These are phyloP conservation scores for Pachyrhynchus sulphureomaculatus DNA, from an alignment of 1,140 invertebrate species.

Conservation along the genomic window DNA sequence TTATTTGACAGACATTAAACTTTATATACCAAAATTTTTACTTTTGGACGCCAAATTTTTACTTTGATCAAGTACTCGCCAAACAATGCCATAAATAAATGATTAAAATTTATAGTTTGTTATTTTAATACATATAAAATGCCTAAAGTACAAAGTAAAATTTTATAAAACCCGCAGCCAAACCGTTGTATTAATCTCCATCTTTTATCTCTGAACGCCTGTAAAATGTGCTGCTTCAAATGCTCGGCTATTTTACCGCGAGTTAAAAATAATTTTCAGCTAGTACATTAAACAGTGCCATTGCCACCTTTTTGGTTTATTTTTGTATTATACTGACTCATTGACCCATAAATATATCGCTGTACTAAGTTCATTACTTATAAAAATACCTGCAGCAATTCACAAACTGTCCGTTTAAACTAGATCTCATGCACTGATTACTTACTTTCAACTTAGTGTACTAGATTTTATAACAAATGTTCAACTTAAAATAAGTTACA, in stretches of 20 bases:
- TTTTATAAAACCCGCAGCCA: neutral
- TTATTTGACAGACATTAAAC: too few species aligned
- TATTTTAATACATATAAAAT: conserved; percentile 9
- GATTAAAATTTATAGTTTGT: conserved; percentile 2
- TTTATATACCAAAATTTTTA: too few species aligned
- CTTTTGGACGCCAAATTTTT: too few species aligned
- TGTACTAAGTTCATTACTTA: neutral
- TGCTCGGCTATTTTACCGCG: neutral
- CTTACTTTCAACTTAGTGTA: too few species aligned
- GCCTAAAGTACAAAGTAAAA: neutral
- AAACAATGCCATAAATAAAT: neutral
- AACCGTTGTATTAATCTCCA: neutral
- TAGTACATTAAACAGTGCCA: conserved; percentile 31
- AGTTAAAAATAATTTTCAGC: conserved; percentile 21
- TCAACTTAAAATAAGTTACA: too few species aligned
- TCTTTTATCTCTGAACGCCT: conserved; percentile 14
- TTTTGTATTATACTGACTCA: conserved; percentile 24
- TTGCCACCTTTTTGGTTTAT: conserved; percentile 27
- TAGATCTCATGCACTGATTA: too few species aligned
- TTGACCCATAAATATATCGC: conserved; percentile 22
- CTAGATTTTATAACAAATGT: too few species aligned
- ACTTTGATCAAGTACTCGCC: neutral
- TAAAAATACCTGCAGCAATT: neutral
- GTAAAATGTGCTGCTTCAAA: conserved; percentile 10
- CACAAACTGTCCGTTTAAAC: neutral